phyloP scores from a whole-genome alignment of 1,140 invertebrate genomes.

The Leptopilina clavipes region DNA sequence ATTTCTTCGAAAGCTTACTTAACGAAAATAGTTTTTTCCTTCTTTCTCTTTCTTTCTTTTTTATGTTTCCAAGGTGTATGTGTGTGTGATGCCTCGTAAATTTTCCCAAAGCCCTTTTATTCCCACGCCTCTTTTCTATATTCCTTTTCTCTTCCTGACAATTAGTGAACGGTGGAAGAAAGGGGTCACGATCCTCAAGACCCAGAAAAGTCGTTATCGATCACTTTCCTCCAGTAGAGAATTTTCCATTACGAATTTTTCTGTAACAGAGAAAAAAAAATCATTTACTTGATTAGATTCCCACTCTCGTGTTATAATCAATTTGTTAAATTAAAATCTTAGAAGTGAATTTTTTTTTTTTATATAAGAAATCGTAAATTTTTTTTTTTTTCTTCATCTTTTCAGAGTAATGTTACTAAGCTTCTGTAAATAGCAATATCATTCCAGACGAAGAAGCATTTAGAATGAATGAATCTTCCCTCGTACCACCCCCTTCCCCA shows the following conservation, averaged over 20 bases:
- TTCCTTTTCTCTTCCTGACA: slow-evolving; percentile 32
- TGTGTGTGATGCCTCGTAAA: neutral
- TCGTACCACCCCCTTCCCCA: neutral
- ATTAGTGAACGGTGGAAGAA: slow-evolving; percentile 2
- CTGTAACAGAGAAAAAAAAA: slow-evolving; percentile 1
- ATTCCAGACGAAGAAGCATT: slow-evolving; percentile 8
- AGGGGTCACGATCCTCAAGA: neutral
- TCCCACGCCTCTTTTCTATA: too few species aligned
- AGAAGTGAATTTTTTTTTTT: too few species aligned
- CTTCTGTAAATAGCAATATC: slow-evolving; percentile 27
- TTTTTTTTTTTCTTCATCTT: neutral
- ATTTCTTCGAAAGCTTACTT: too few species aligned
- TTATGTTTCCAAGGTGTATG: too few species aligned
- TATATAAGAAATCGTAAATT: neutral
- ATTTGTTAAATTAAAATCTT: neutral
- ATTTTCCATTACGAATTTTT: neutral
- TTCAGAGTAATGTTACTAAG: neutral
- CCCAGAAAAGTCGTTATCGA: neutral
- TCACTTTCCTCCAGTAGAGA: neutral
- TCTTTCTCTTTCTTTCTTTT: too few species aligned
- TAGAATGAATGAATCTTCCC: neutral
- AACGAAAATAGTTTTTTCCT: too few species aligned
- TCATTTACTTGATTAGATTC: neutral
- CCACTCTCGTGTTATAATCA: too few species aligned
- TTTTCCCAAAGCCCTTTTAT: neutral